phyloP scores from a whole-genome alignment of 2,888 invertebrate genomes.

The Operophtera brumata region DNA sequence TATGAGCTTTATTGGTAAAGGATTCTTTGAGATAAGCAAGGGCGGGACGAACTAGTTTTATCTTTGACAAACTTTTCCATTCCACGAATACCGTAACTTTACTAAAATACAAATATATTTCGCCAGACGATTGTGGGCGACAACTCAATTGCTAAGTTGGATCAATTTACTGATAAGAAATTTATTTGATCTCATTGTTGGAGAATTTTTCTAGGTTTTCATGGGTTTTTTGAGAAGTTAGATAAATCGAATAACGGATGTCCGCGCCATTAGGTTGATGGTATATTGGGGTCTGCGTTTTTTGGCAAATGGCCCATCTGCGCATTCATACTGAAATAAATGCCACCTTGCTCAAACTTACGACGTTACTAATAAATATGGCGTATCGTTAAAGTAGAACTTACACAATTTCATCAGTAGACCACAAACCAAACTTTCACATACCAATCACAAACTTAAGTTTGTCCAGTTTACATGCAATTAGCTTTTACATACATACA shows the following conservation, averaged over 20 bases:
- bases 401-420: too few relatives aligned
- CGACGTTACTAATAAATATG: too few relatives aligned
- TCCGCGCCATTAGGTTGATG: background rate
- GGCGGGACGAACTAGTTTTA: too few relatives aligned
- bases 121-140: slow-evolving; percentile 7
- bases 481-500: too few relatives aligned
- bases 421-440: too few relatives aligned
- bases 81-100: background rate
- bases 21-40: too few relatives aligned
- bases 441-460: too few relatives aligned
- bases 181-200: slow-evolving; percentile 8
- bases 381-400: too few relatives aligned
- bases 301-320: background rate
- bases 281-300: background rate
- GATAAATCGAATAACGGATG: background rate
- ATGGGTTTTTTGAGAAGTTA: background rate
- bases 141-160: slow-evolving; percentile 25
- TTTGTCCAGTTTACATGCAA: too few relatives aligned
- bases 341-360: too few relatives aligned
- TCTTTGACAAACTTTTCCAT: background rate
- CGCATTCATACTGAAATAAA: too few relatives aligned
- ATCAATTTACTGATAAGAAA: background rate
- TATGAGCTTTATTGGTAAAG: too few relatives aligned
- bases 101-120: slow-evolving; percentile 5
- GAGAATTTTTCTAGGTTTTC: background rate